Percentiles rank a stretch among this genome's conserved stretches.
phyloP scores from a whole-genome alignment of 2,797 vertebrate genomes.

The Bucorvus abyssinicus region DNA sequence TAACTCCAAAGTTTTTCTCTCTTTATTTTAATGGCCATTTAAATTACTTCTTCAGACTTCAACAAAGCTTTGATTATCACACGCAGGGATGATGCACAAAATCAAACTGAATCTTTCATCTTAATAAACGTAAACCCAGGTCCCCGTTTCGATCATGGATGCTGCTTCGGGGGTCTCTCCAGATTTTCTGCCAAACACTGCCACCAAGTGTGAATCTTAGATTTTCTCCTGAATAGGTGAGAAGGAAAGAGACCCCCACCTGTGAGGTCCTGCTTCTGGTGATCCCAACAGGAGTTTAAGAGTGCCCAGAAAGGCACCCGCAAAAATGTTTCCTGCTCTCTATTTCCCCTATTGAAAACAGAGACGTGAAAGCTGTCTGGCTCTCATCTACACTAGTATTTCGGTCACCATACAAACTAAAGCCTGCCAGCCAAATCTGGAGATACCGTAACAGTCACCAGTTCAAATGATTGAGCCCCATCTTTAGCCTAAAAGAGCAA shows the following conservation, averaged over 20 bases:
- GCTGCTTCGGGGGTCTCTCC: background rate
- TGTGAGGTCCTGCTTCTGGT: background rate
- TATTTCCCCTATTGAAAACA: background rate
- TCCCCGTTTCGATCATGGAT: background rate
- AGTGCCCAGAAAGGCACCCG: background rate
- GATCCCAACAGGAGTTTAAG: background rate
- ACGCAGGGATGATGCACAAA: constrained; percentile 28
- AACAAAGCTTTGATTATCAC: constrained; percentile 59
- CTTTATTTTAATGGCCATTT: constrained; percentile 47
- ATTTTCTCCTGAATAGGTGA: background rate
- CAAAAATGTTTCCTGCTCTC: background rate
- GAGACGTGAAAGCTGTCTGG: background rate
- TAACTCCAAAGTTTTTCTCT: background rate
- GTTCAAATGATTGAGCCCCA: background rate
- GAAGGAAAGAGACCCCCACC: background rate
- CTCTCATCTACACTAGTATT: background rate
- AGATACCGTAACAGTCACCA: background rate
- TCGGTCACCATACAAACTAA: background rate
- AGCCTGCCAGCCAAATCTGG: background rate
- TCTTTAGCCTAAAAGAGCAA: background rate
- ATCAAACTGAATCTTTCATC: constrained; percentile 40
- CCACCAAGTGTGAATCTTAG: constrained; percentile 69
- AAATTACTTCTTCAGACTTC: constrained; percentile 60
- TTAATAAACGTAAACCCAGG: constrained; percentile 26
- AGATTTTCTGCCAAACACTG: constrained; percentile 74